Evolutionary conservation across 2,113 vertebrate species (phyloP).

Genomic region (Dasyornis broadbenti): DNA sequence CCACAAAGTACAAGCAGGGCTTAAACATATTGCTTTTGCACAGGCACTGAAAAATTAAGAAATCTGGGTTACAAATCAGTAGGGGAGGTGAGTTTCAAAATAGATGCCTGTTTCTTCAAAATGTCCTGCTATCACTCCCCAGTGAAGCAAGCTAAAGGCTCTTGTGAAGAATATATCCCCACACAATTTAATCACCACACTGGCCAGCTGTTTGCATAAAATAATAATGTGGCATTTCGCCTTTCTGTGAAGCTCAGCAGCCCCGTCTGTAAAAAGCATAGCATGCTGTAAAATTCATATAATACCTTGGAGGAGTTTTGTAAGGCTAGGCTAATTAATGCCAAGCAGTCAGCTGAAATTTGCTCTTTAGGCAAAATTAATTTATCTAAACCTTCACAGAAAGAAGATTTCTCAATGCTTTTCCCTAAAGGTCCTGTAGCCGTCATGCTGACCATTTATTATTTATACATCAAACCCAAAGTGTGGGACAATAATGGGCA

Average conservation of each 20-base stretch:
- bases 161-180: not conserved
- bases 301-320: slow-evolving; percentile 3
- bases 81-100: not conserved
- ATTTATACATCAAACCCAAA: slow-evolving; percentile 45
- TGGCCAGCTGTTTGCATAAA: slow-evolving; percentile 27
- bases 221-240: slow-evolving; percentile 42
- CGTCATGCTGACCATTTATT: slow-evolving; percentile 20
- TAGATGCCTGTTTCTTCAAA: not conserved
- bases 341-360: slow-evolving; percentile 15
- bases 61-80: not conserved
- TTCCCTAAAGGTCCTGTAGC: not conserved
- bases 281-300: not conserved
- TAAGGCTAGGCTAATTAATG: slow-evolving; percentile 12
- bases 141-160: not conserved
- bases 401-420: not conserved
- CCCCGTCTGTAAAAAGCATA: not conserved
- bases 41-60: not conserved
- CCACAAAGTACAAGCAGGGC: accelerated
- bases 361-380: slow-evolving; percentile 16
- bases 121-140: not conserved
- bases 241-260: not conserved
- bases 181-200: not conserved
- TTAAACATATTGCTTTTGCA: not conserved
- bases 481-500: not conserved
- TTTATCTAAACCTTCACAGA: not conserved